Evolutionary conservation across 2,797 vertebrate genomes (phyloP).

Genomic region (Coregonus sp.): DNA sequence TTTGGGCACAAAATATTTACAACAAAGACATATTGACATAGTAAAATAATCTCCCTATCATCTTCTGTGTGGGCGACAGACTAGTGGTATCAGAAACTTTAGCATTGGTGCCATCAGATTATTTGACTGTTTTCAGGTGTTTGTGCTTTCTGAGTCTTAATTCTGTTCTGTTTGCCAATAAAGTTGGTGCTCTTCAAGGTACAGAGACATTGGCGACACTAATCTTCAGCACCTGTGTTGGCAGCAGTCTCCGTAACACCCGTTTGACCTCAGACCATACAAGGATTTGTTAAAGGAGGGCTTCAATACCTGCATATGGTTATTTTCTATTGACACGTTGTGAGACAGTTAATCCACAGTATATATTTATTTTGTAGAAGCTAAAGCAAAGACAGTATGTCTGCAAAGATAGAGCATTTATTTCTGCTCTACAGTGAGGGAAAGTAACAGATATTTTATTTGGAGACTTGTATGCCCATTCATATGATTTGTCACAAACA

Average conservation of each 20-base stretch:
- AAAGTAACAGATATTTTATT: background rate
- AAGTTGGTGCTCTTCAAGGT: constrained; percentile 50
- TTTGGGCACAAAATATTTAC: too few relatives aligned
- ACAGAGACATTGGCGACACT: constrained; percentile 59
- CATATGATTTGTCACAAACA: constrained; percentile 1
- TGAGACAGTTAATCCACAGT: background rate
- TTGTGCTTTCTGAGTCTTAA: constrained; percentile 7
- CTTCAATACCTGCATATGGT: background rate
- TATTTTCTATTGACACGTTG: constrained; percentile 2
- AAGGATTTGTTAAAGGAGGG: background rate
- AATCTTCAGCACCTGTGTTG: constrained; percentile 63
- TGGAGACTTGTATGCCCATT: background rate
- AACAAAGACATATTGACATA: too few relatives aligned
- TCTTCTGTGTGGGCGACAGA: background rate
- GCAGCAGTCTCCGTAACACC: constrained; percentile 19
- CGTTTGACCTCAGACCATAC: constrained; percentile 19
- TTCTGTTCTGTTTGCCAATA: constrained; percentile 10
- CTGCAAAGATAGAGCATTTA: background rate
- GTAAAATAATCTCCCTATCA: background rate
- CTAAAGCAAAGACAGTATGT: background rate
- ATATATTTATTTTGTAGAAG: background rate
- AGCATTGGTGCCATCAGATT: background rate
- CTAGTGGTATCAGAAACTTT: background rate
- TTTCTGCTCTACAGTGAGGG: background rate
- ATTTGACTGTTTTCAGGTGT: constrained; percentile 1